Base-by-base conservation (phyloP, 2,888 invertebrate species). In the Zootermopsis nevadensis region DNA sequence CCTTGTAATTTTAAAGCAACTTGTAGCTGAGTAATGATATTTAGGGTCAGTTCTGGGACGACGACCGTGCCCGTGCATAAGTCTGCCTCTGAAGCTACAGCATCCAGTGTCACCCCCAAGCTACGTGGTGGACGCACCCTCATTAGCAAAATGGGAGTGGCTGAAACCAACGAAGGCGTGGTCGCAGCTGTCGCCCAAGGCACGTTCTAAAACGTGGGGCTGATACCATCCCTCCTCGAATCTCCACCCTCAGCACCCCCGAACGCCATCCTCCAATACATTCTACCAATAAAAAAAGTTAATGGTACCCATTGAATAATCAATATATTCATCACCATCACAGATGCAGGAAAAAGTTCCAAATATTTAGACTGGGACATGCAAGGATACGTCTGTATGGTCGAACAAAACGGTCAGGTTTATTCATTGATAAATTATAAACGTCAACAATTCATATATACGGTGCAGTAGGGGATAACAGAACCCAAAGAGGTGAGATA, bases 111-210 rank as follows among this genome's bases (percentile, higher is more conserved):
- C 74, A n/a, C 74, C 74, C 74, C 74, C 74, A 2, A n/a, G 22
- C n/a, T 1, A 10, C 0, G n/a, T 22, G 60, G 38, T 77, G 77
- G 53, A 53, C 53, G 27, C 30, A 53, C 77, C 77, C 77, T 79
- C 79, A 79, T 79, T 79, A 79, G 79, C 35, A n/a, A 31, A 35
- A 53, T 79, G 60, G 79, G 79, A 79, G 79, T 55, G 60, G 79
- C 79, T 35, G 53, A n/a, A 10, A 15, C 60, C 55, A 60, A 74
- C 33, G 33, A 35, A 35, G 77, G 79, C 55, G 55, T 48, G 31
- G 79, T 31, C 48, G 19, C 79, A 79, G 31, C 79, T 79, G 79
- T 79, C 79, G 79, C 79, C 79, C 79, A 31, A 35, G 35, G 79
- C 79, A 60, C 79, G 35, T 55, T 27, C 60, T 6, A 60, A 60